These are phyloP conservation scores for Thecocarcelia acutangulata DNA, from an alignment of 2,888 invertebrate genomes.

Conservation along the genomic window DNA sequence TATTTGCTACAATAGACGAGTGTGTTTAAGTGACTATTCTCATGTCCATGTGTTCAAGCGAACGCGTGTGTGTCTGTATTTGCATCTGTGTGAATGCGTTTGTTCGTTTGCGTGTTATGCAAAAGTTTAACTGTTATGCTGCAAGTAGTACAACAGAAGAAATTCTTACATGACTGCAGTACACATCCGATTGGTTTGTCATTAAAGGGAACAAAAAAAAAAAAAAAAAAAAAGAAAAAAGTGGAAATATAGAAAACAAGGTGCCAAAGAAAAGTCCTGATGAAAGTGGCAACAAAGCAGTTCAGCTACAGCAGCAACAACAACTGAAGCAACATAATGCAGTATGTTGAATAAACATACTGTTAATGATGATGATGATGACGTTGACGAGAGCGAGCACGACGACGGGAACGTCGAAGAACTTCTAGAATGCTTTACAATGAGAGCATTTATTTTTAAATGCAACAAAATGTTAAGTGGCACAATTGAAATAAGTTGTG, in stretches of 20 bases:
- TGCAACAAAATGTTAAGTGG: slow-evolving; percentile 69
- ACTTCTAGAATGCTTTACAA: slow-evolving; percentile 53
- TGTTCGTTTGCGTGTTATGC: background rate
- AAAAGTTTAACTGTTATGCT: slow-evolving; percentile 45
- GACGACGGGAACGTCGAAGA: slow-evolving; percentile 9
- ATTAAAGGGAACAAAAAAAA: slow-evolving; percentile 6
- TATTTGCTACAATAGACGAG: slow-evolving; percentile 34
- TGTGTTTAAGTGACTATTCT: slow-evolving; percentile 41
- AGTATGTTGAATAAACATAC: slow-evolving; percentile 64
- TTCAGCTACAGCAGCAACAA: slow-evolving; percentile 19
- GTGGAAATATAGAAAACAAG: slow-evolving; percentile 31
- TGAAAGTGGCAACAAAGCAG: slow-evolving; percentile 51
- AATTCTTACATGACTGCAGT: slow-evolving; percentile 66
- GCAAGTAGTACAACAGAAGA: slow-evolving; percentile 54
- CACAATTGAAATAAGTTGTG: slow-evolving; percentile 67
- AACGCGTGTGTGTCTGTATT: background rate
- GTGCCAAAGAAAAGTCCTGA: slow-evolving; percentile 48
- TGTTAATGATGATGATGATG: slow-evolving; percentile 60
- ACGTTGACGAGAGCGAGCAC: background rate
- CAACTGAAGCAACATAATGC: slow-evolving; percentile 52
- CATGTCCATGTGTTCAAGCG: slow-evolving; percentile 6
- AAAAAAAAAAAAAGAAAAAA: too few relatives aligned
- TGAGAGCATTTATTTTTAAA: slow-evolving; percentile 67
- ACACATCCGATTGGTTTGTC: slow-evolving; percentile 65
- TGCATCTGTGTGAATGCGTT: slow-evolving; percentile 2